phyloP scores from a whole-genome alignment of 2,797 vertebrate species.

The Amniataba percoides region DNA sequence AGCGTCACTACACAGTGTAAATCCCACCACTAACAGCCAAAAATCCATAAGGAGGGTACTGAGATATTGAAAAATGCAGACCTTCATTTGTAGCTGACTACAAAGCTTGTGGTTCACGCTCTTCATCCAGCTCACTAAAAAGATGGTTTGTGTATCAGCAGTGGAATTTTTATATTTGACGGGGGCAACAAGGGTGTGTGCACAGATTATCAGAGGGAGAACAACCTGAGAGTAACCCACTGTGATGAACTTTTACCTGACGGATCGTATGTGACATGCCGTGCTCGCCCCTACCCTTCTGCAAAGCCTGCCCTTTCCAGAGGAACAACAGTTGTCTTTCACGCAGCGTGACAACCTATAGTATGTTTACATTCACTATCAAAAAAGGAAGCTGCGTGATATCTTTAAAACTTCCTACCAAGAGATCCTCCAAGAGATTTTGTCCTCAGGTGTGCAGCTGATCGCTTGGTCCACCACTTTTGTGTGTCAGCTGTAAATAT shows the following conservation, averaged over 20 bases:
- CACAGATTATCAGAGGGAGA: background rate
- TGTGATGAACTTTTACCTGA: slow-evolving; percentile 38
- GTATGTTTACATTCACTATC: background rate
- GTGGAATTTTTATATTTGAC: background rate
- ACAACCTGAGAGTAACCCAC: background rate
- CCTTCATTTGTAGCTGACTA: background rate
- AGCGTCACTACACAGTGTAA: background rate
- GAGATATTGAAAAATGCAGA: background rate
- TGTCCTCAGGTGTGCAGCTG: too few species aligned
- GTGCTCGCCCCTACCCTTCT: background rate
- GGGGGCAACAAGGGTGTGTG: background rate
- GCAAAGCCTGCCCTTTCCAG: background rate
- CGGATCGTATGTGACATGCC: slow-evolving; percentile 9
- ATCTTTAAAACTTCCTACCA: too few species aligned
- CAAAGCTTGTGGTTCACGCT: background rate
- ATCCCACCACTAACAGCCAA: background rate
- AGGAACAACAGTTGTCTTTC: background rate
- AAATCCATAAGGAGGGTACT: background rate
- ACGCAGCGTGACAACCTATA: background rate
- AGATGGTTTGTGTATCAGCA: background rate
- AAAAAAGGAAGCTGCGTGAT: background rate
- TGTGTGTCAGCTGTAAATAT: too few species aligned
- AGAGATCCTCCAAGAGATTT: too few species aligned
- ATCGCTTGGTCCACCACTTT: too few species aligned
- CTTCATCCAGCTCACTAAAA: background rate